A percentile compares a stretch with the other conserved stretches of the same genome.
phyloP scores from a whole-genome alignment of 2,113 vertebrate genomes.

The Gymnogyps californianus region DNA sequence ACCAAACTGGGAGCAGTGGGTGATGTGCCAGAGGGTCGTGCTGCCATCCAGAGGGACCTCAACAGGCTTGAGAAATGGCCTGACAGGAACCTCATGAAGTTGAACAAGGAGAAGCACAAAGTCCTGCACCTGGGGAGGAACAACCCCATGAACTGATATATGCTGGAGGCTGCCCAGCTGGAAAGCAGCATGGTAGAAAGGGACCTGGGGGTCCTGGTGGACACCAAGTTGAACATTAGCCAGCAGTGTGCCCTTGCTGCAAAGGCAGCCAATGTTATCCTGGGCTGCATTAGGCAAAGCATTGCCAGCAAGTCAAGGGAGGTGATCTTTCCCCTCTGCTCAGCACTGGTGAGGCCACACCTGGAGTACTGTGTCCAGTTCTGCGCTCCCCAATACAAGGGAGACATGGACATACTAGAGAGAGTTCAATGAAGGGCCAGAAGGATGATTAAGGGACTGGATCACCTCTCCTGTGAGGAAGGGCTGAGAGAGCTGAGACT shows the following conservation, averaged over 20 bases:
- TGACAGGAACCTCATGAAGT: neutral
- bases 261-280: neutral
- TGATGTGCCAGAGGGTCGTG: neutral
- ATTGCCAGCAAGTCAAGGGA: neutral
- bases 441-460: neutral
- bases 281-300: neutral
- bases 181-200: neutral
- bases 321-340: neutral
- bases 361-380: neutral
- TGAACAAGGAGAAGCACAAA: neutral
- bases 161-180: neutral
- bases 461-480: neutral
- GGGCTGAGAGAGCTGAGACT: neutral
- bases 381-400: neutral
- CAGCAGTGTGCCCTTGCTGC: neutral
- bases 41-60: neutral
- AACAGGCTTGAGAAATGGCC: neutral
- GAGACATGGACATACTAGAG: neutral
- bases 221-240: neutral
- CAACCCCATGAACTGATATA: neutral
- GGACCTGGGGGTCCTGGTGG: neutral
- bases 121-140: neutral
- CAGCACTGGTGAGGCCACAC: neutral
- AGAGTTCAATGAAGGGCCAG: neutral
- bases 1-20: neutral